These are phyloP conservation scores for Druceiella hillmani DNA, from an alignment of 2,888 invertebrate genomes.

Conservation along the genomic window DNA sequence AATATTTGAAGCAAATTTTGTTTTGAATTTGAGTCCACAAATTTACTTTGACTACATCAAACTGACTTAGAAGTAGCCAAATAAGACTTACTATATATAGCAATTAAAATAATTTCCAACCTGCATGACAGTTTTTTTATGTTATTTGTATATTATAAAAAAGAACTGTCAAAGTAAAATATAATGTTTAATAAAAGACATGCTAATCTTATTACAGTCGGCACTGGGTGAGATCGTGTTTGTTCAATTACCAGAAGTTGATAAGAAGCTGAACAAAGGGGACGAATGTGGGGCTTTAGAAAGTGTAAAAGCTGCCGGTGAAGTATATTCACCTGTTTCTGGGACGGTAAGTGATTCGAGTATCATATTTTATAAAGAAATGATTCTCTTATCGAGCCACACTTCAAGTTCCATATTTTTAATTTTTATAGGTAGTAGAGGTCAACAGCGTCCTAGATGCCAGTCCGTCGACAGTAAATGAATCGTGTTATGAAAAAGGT, in stretches of 20 bases:
- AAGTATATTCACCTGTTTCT: conserved; percentile 78
- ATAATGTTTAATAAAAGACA: conserved; percentile 3
- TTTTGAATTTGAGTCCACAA: too few species aligned
- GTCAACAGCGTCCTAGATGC: conserved; percentile 68
- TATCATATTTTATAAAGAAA: neutral
- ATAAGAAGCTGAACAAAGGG: conserved; percentile 55
- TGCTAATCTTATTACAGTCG: conserved; percentile 52
- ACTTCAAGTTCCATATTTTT: neutral
- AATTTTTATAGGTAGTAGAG: conserved; percentile 53
- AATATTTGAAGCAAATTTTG: too few species aligned
- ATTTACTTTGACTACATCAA: too few species aligned
- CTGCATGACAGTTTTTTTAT: too few species aligned
- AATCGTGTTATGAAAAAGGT: conserved; percentile 76
- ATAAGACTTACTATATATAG: too few species aligned
- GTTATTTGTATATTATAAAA: conserved; percentile 11
- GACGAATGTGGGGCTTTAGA: conserved; percentile 86
- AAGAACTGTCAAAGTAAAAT: conserved; percentile 2
- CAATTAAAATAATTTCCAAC: too few species aligned
- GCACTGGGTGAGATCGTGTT: conserved; percentile 88
- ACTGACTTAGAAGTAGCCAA: too few species aligned
- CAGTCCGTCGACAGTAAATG: conserved; percentile 74
- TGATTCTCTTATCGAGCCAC: too few species aligned
- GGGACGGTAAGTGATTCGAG: conserved; percentile 48
- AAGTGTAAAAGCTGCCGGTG: conserved; percentile 89
- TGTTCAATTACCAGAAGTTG: conserved; percentile 77